Evolutionary conservation across 2,113 vertebrate genomes (phyloP), one percentile per base, ranked within the genome.

Genomic region (Oceanites oceanicus): DNA sequence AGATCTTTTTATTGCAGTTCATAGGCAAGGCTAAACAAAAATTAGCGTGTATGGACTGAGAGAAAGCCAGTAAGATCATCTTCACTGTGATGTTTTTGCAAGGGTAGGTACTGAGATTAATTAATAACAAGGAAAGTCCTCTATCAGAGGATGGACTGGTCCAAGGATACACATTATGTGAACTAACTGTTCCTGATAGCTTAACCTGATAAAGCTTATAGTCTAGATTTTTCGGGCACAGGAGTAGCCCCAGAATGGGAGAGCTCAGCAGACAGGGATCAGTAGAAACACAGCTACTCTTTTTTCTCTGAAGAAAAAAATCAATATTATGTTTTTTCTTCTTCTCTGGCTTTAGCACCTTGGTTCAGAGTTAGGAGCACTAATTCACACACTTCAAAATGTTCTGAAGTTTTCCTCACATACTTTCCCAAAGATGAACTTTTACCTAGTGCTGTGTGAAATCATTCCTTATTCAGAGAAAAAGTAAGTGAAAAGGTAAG

Each of bases 261-360:
- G 61, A 91, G 29, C 80, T 91, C 73, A 73, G 53, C 18, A 36
- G 53, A 87, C 2, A 80, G 11, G 29, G 62, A 89, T 87, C 89
- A 62, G 86, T 58, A 38, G 62, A 91, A 95, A 89, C 1, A 2
- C 32, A 58, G 55, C 36, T 85, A 52, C 56, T 16, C 21, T 63
- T 90, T 85, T 56, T 86, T 22, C 70, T 92, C 83, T 94, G 80
- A 87, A 92, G 80, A 94, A 95, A 92, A 92, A 92, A 95, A 96
- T 96, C 94, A 77, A 88, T 94, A 93, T 49, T 53, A 55, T 14
- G 12, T n/a, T 61, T 91, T 88, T 90, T 72, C 36, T 32, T 26
- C 25, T 91, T 59, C 83, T 81, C 85, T 85, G 80, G 38, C 77
- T 95, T 90, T 73, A 70, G 62, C 36, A 59, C 55, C 73, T 88